Evolutionary conservation across 2,113 vertebrate species (phyloP), one percentile per base, ranked within the genome.

Genomic region (Myxocyprinus asiaticus): DNA sequence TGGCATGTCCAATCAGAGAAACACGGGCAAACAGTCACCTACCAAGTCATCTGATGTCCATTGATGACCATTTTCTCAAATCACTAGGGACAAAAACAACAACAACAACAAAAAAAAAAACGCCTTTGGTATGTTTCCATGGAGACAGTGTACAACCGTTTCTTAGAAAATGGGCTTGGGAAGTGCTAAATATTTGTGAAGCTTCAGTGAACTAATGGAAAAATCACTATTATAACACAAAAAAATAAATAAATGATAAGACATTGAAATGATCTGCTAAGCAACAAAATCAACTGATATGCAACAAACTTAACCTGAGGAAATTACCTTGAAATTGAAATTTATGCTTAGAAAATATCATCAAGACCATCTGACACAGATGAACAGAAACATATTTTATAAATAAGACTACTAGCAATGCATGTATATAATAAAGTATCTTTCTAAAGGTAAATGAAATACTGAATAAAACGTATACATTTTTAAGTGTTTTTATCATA

Each of bases 151-250:
- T 56, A 56, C 47, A 15, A 6, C 22, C 9, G 42, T 77, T 53
- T 77, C 45, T 82, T 72, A 67, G 62, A 44, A 8, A 51, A 45
- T 53, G 17, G 43, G 43, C 78, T 76, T 58, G 66, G 66, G 71
- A 69, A 82, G 59, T n/a, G 2, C 59, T 82, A 53, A 53, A 71
- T 82, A 78, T 77, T 72, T 67, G 65, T 77, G 51, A 59, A 61
- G 67, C 44, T 33, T 47, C 59, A 61, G 61, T 72, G 22, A 72
- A 66, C 43, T 82, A 77, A 77, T 72, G 14, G 67, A 22, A 48
- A 55, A 81, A 81, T 73, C 56, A 47, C n/a, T 58, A 63, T 64
- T 81, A 61, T 43, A 58, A 63, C 47, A 10, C 45, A 77, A 59
- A 3, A 50, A 42, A 58, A 48, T 69, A 50, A 67, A 67, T 47